These are phyloP conservation scores for Vipera latastei DNA, from an alignment of 2,797 vertebrate species.

Conservation along the genomic window DNA sequence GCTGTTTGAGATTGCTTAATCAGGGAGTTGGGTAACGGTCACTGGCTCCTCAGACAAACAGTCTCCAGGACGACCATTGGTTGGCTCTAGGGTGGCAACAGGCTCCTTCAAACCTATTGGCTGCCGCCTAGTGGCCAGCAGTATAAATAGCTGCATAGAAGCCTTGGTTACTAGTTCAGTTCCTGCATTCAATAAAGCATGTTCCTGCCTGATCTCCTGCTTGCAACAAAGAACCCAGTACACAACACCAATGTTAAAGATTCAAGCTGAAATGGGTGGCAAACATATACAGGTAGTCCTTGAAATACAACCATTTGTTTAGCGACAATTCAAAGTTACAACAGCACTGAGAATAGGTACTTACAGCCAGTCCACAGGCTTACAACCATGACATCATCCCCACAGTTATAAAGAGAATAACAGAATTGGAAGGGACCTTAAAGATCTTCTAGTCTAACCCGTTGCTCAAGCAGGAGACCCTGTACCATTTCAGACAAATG, in stretches of 20 bases:
- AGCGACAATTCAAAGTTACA: background rate
- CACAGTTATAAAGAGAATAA: background rate
- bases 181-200: no score
- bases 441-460: background rate
- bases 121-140: no score
- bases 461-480: background rate
- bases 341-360: background rate
- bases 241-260: background rate
- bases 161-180: no score
- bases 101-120: no score
- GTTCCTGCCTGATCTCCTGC: no score
- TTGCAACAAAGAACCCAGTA: no score
- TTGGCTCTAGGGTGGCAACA: no score
- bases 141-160: no score
- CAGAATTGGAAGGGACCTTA: background rate
- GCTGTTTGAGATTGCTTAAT: no score
- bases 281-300: background rate
- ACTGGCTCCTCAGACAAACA: no score
- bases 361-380: background rate
- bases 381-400: background rate
- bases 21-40: no score
- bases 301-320: background rate
- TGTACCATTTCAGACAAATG: background rate
- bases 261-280: background rate
- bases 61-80: no score